phyloP scores from a whole-genome alignment of 2,888 invertebrate species.

The Marasmarcha lunaedactyla region DNA sequence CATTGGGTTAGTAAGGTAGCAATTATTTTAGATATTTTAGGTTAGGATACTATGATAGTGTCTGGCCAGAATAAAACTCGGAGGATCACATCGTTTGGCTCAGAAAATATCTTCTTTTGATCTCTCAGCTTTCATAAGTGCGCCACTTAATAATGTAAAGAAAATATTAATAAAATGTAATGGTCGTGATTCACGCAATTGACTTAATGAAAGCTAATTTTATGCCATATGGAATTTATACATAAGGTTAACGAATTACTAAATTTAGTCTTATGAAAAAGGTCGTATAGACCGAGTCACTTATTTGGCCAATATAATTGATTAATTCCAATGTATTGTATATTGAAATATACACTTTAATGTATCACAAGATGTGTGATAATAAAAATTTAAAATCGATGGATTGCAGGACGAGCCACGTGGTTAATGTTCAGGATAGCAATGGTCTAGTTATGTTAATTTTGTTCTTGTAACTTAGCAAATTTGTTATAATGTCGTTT shows the following conservation, averaged over 20 bases:
- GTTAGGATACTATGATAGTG: conserved; percentile 70
- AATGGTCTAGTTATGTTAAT: conserved; percentile 68
- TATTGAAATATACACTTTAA: conserved; percentile 51
- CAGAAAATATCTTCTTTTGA: conserved; percentile 69
- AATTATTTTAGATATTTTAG: conserved; percentile 64
- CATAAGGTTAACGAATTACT: conserved; percentile 71
- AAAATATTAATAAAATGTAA: conserved; percentile 57
- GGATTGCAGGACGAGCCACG: conserved; percentile 66
- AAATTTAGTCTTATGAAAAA: conserved; percentile 66
- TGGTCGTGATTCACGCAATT: conserved; percentile 47
- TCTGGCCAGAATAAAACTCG: conserved; percentile 67
- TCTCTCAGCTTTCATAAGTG: conserved; percentile 70
- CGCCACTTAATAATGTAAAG: conserved; percentile 52
- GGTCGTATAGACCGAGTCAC: conserved; percentile 68
- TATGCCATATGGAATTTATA: conserved; percentile 70
- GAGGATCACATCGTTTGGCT: conserved; percentile 70
- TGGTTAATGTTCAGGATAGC: conserved; percentile 65
- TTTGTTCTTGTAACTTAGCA: conserved; percentile 65
- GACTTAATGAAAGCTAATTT: conserved; percentile 70
- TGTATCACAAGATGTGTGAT: conserved; percentile 50
- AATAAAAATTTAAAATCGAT: conserved; percentile 45
- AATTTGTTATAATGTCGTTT: conserved; percentile 69
- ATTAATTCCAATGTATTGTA: conserved; percentile 69
- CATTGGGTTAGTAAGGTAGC: conserved; percentile 60
- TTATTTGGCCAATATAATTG: conserved; percentile 67